Evolutionary conservation across 2,888 invertebrate species (phyloP).

Genomic region (Cheilosia variabilis): DNA sequence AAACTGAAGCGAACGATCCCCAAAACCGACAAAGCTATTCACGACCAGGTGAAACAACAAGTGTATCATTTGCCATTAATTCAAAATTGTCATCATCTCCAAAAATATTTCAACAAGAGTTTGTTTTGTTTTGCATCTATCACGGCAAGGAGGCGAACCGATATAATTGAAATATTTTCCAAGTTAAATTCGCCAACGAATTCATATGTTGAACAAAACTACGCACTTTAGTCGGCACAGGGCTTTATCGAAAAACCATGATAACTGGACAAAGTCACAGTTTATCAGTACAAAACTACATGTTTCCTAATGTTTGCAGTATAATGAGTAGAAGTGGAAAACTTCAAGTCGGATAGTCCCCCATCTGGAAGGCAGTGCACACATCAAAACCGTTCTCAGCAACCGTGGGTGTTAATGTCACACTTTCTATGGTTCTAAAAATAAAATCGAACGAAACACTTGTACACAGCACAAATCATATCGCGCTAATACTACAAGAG

Average conservation of each 20-base stretch:
- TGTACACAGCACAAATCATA: slow-evolving; percentile 26
- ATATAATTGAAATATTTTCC: neutral
- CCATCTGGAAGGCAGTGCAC: slow-evolving; percentile 40
- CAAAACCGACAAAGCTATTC: neutral
- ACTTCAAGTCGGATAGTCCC: slow-evolving; percentile 41
- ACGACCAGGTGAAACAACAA: neutral
- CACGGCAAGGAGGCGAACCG: too few species aligned
- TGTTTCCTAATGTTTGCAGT: slow-evolving; percentile 19
- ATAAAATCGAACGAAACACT: slow-evolving; percentile 50
- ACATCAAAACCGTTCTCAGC: slow-evolving; percentile 1
- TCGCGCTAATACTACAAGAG: slow-evolving; percentile 23
- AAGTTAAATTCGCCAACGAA: neutral
- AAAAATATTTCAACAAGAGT: slow-evolving; percentile 3
- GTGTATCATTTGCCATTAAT: neutral
- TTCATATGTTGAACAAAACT: slow-evolving; percentile 5
- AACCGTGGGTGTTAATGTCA: slow-evolving; percentile 65
- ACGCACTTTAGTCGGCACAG: neutral
- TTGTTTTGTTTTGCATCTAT: neutral
- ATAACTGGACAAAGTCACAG: slow-evolving; percentile 30
- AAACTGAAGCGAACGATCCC: neutral
- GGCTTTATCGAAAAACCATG: slow-evolving; percentile 26
- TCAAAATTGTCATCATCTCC: slow-evolving; percentile 20
- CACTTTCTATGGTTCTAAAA: slow-evolving; percentile 54
- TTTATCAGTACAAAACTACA: slow-evolving; percentile 21
- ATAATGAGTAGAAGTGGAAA: neutral